Evolutionary conservation across 1,140 invertebrate genomes (phyloP).

Genomic region (Hestina assimilis): DNA sequence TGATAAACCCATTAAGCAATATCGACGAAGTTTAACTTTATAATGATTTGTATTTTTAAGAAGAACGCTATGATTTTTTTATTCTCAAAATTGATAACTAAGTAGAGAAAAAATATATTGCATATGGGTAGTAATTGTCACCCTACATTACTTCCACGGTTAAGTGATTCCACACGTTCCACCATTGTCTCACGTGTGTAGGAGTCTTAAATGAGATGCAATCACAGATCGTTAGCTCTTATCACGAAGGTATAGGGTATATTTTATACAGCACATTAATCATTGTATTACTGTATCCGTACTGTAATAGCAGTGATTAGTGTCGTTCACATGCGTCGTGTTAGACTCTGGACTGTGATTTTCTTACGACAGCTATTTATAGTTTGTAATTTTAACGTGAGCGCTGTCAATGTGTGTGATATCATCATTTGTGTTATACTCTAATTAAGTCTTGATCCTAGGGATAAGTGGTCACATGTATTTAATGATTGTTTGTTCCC

Average conservation of each 20-base stretch:
- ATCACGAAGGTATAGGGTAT: slow-evolving; percentile 22
- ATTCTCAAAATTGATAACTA: too few species aligned
- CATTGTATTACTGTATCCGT: slow-evolving; percentile 2
- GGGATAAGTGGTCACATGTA: too few species aligned
- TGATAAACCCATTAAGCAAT: too few species aligned
- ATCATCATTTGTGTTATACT: too few species aligned
- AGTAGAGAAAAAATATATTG: neutral
- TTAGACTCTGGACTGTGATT: neutral
- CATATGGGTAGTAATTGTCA: slow-evolving; percentile 28
- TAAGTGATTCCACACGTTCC: slow-evolving; percentile 38
- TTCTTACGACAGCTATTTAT: neutral
- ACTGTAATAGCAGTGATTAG: slow-evolving; percentile 8
- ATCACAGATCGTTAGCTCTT: slow-evolving; percentile 1
- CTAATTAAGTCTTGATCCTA: too few species aligned
- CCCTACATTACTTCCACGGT: slow-evolving; percentile 24
- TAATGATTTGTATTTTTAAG: too few species aligned
- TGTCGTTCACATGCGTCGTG: neutral
- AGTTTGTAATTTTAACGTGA: neutral
- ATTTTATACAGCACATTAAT: slow-evolving; percentile 4
- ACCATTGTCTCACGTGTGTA: slow-evolving; percentile 53
- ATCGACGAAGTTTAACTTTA: too few species aligned
- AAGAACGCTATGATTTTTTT: too few species aligned
- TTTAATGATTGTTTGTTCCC: too few species aligned
- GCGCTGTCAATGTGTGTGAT: neutral
- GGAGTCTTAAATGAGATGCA: slow-evolving; percentile 36